A percentile compares a stretch with the other conserved stretches of the same genome.
Evolutionary conservation across 1,140 invertebrate species (phyloP).

Genomic region (Yoshiicerus persimilis): DNA sequence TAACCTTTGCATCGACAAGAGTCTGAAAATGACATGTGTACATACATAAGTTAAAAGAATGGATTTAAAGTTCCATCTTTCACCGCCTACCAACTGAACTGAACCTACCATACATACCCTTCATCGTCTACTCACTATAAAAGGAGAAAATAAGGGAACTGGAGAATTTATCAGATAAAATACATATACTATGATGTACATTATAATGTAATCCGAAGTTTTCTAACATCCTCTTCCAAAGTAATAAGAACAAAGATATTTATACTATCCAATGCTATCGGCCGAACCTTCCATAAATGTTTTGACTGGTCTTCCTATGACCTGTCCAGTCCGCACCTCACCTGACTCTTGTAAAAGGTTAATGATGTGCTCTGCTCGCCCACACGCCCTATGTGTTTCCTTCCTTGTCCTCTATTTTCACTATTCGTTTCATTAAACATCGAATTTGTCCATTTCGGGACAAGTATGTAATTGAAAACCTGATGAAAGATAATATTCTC

Average conservation of each 20-base stretch:
- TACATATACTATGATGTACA: not conserved
- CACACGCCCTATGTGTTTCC: not conserved
- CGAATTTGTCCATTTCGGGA: not conserved
- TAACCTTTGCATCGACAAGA: slow-evolving; percentile 11
- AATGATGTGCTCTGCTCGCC: not conserved
- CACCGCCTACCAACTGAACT: not conserved
- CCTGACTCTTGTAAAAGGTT: slow-evolving; percentile 1
- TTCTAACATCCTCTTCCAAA: not conserved
- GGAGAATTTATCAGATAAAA: not conserved
- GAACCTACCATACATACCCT: not conserved
- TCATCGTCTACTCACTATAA: too few relatives aligned
- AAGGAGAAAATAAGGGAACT: not conserved
- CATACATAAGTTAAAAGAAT: not conserved
- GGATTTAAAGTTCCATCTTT: not conserved
- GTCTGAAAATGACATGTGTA: not conserved
- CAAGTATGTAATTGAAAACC: not conserved
- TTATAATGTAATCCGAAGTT: not conserved
- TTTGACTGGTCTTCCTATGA: not conserved
- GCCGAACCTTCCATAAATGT: not conserved
- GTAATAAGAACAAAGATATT: not conserved
- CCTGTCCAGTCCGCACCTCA: not conserved
- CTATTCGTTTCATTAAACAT: not conserved
- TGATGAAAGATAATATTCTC: slow-evolving; percentile 17
- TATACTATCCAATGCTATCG: not conserved
- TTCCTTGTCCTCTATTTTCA: not conserved